These are phyloP conservation scores for Micrasema longulum DNA, from an alignment of 1,140 invertebrate species.

Conservation along the genomic window DNA sequence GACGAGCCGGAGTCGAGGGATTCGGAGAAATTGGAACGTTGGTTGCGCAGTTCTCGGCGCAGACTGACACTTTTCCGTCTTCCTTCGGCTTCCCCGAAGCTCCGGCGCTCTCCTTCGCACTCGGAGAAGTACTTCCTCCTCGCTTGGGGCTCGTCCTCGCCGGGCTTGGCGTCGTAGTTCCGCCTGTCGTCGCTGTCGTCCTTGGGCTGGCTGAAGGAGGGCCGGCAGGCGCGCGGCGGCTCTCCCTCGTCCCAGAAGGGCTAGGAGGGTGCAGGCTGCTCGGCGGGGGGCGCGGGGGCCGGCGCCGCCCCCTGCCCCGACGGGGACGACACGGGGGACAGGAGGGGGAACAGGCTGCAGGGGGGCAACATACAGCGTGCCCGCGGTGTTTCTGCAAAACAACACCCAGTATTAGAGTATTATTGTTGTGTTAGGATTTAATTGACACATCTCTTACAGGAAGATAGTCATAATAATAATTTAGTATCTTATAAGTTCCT, in stretches of 20 bases:
- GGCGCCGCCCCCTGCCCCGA: slow-evolving; percentile 21
- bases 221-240: slow-evolving; percentile 37
- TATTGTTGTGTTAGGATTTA: no score
- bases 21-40: slow-evolving; percentile 48
- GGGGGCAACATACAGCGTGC: slow-evolving; percentile 43
- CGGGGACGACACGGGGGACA: slow-evolving; percentile 15
- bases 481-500: no score
- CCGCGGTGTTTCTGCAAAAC: slow-evolving; percentile 4
- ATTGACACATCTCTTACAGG: no score
- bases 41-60: slow-evolving; percentile 43
- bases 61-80: slow-evolving; percentile 41
- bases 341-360: slow-evolving; percentile 47
- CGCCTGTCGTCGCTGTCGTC: no score
- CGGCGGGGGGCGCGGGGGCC: slow-evolving; percentile 29
- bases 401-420: no score
- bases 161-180: slow-evolving; percentile 30
- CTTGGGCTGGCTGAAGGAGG: slow-evolving; percentile 44
- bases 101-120: slow-evolving; percentile 44
- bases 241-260: slow-evolving; percentile 34
- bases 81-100: slow-evolving; percentile 42
- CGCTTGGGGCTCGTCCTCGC: slow-evolving; percentile 34
- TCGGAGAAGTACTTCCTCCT: slow-evolving; percentile 44
- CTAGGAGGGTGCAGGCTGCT: slow-evolving; percentile 19
- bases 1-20: slow-evolving; percentile 50
- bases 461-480: no score